Evolutionary conservation across 2,888 invertebrate genomes (phyloP).

Genomic region (Orthonychiurus folsomi): DNA sequence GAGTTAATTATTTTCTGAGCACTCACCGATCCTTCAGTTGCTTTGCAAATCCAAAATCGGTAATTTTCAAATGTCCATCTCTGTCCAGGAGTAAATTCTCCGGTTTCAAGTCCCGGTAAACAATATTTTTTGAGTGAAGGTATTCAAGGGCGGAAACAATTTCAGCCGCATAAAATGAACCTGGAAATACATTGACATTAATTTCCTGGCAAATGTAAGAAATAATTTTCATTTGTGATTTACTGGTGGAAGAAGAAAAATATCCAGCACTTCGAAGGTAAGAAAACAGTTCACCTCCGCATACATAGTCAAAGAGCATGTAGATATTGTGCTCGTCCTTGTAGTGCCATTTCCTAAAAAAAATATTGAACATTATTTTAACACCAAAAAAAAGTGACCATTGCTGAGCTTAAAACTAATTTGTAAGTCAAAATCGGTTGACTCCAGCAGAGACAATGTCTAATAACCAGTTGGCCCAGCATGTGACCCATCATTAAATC

Average conservation of each 20-base stretch:
- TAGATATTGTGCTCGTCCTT: conserved; percentile 85
- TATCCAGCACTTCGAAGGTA: conserved; percentile 85
- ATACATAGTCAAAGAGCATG: conserved; percentile 94
- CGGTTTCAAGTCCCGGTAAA: conserved; percentile 63
- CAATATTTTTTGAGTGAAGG: conserved; percentile 77
- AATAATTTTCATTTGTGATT: conserved; percentile 10
- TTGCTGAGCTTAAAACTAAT: not conserved
- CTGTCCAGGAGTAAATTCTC: conserved; percentile 86
- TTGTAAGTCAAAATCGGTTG: too few species aligned
- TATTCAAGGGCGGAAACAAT: conserved; percentile 89
- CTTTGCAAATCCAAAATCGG: conserved; percentile 97
- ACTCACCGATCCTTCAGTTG: conserved; percentile 71
- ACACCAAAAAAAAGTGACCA: not conserved
- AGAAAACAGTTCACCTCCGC: conserved; percentile 93
- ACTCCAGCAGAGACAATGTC: too few species aligned
- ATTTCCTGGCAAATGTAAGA: not conserved
- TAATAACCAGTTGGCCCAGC: too few species aligned
- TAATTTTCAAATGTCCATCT: conserved; percentile 91
- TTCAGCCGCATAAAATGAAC: conserved; percentile 88
- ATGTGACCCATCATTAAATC: too few species aligned
- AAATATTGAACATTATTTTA: not conserved
- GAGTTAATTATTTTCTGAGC: too few species aligned
- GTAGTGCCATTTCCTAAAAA: conserved; percentile 75
- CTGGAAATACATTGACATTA: conserved; percentile 44
- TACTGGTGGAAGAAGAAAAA: conserved; percentile 64